Evolutionary conservation across 2,113 vertebrate species (phyloP).

Genomic region (Oreochromis niloticus): DNA sequence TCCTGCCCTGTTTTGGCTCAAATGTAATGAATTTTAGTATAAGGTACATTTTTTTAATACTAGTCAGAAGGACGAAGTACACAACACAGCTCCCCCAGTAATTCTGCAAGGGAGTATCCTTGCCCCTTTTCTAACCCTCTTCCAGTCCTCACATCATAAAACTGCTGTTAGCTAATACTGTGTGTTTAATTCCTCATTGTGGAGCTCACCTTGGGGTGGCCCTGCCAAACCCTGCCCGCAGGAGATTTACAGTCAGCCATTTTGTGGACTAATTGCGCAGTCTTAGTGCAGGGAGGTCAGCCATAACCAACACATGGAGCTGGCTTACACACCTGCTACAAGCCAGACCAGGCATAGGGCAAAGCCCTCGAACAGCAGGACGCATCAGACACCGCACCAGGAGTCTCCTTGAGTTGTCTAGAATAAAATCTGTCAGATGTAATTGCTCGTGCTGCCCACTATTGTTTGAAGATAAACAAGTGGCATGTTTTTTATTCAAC

Average conservation of each 20-base stretch:
- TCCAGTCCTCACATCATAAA: slow-evolving; percentile 51
- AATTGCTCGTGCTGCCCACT: not conserved
- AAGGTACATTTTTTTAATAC: not conserved
- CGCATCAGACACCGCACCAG: not conserved
- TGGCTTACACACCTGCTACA: slow-evolving; percentile 22
- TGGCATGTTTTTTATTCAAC: not conserved
- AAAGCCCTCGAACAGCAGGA: slow-evolving; percentile 23
- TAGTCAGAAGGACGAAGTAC: not conserved
- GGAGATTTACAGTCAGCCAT: slow-evolving; percentile 70
- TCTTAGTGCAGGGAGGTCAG: slow-evolving; percentile 57
- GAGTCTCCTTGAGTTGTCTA: slow-evolving; percentile 42
- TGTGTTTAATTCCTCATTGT: slow-evolving; percentile 64
- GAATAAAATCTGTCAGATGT: slow-evolving; percentile 2
- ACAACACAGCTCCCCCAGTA: not conserved
- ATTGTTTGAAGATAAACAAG: slow-evolving; percentile 42
- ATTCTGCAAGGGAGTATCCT: not conserved
- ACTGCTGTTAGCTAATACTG: slow-evolving; percentile 56
- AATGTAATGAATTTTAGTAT: slow-evolving; percentile 11
- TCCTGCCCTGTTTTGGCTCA: not conserved
- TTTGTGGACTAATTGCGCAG: slow-evolving; percentile 69
- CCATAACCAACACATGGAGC: slow-evolving; percentile 5
- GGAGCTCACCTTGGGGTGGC: slow-evolving; percentile 50
- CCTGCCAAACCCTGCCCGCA: slow-evolving; percentile 51
- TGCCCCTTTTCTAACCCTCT: not conserved
- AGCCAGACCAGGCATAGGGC: not conserved